phyloP scores from a whole-genome alignment of 2,888 invertebrate species.

The Drosophila robusta region DNA sequence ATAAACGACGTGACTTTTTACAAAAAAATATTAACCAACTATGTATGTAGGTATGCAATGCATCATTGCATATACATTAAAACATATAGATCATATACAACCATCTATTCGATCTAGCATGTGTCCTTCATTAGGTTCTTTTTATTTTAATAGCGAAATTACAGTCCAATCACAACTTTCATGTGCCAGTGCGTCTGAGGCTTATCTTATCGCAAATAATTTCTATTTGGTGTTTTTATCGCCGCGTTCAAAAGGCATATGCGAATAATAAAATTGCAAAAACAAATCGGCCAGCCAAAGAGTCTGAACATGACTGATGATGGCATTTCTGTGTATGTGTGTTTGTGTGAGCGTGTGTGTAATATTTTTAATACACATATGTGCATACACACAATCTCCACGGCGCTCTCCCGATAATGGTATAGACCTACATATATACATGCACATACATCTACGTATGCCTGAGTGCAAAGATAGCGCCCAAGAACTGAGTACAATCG shows the following conservation, averaged over 20 bases:
- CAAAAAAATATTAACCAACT: conserved; percentile 68
- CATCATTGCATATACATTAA: conserved; percentile 1
- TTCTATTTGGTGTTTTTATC: conserved; percentile 67
- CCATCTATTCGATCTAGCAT: conserved; percentile 6
- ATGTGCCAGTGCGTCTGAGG: conserved; percentile 31
- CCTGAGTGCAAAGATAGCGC: conserved; percentile 49
- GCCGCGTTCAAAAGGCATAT: conserved; percentile 66
- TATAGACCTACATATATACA: background rate
- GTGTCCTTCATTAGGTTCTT: conserved; percentile 7
- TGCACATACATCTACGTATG: background rate
- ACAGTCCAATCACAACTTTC: conserved; percentile 34
- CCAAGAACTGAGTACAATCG: conserved; percentile 28
- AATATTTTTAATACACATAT: conserved; percentile 21
- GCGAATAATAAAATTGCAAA: conserved; percentile 55
- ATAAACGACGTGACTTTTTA: conserved; percentile 84
- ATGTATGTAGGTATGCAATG: conserved; percentile 18
- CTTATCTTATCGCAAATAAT: conserved; percentile 70
- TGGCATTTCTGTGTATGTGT: conserved; percentile 34
- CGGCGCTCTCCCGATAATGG: conserved; percentile 7
- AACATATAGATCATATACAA: background rate
- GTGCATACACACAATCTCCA: conserved; percentile 12
- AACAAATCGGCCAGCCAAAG: conserved; percentile 49
- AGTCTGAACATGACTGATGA: conserved; percentile 64
- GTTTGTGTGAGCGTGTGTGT: conserved; percentile 15
- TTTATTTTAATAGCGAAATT: conserved; percentile 10